Percentiles rank a stretch among this genome's conserved stretches.
Evolutionary conservation across 2,888 invertebrate genomes (phyloP).

Genomic region (Rotaria macrura): DNA sequence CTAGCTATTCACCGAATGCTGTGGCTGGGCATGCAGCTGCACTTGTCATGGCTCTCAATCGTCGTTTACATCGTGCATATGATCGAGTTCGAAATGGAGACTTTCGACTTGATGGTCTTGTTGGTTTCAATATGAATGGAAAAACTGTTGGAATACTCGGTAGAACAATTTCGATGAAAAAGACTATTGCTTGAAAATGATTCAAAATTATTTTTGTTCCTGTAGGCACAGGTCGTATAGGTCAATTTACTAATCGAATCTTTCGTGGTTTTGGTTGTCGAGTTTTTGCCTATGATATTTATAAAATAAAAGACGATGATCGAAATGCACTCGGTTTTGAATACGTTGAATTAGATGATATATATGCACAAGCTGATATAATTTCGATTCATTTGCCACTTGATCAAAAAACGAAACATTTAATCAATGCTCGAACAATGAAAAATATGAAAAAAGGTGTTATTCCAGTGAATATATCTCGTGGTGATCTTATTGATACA

Average conservation of each 20-base stretch:
- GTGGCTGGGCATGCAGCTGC: constrained; percentile 26
- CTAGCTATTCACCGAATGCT: constrained; percentile 27
- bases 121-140: constrained; percentile 32
- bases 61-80: constrained; percentile 25
- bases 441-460: constrained; percentile 28
- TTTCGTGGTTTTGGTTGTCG: constrained; percentile 29
- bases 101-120: constrained; percentile 21
- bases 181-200: not conserved
- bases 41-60: constrained; percentile 17
- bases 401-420: constrained; percentile 22
- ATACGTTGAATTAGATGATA: constrained; percentile 27
- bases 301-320: constrained; percentile 14
- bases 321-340: not conserved
- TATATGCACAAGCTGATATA: constrained; percentile 26
- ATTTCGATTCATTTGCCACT: constrained; percentile 28
- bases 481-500: constrained; percentile 30
- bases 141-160: constrained; percentile 31
- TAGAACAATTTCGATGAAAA: not conserved
- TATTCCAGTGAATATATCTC: constrained; percentile 24
- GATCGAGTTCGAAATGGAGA: constrained; percentile 22
- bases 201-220: not conserved
- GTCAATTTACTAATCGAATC: constrained; percentile 25
- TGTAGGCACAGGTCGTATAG: constrained; percentile 27
- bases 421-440: constrained; percentile 21
- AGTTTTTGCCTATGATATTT: constrained; percentile 29